Base-by-base conservation (phyloP, 2,888 invertebrate species). In the Drosophila paranaensis region DNA sequence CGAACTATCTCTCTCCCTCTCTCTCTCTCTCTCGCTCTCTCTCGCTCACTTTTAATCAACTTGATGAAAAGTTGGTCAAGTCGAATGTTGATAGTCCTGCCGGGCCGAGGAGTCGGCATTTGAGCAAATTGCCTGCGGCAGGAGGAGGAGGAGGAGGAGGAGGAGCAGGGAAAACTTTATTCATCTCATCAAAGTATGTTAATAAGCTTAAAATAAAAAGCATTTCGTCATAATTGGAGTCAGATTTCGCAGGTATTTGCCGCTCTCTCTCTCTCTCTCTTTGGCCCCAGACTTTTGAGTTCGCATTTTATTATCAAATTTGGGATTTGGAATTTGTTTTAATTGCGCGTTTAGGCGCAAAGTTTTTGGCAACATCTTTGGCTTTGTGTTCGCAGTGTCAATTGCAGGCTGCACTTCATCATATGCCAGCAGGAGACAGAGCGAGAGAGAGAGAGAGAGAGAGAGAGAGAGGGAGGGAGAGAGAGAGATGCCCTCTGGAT, bases 261-360 rank as follows among this genome's bases (percentile, higher is more conserved):
- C 20, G 20, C 20, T 20, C 1, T 20, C 20, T 20, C 20, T 20
- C 20, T 20, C 20, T 20, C 20, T 20, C 20, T 20, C 20, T 20
- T 2, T 20, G 2, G 6, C 30, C 10, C 30, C 27, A 27, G 46
- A 48, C 30, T 48, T 50, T 50, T 33, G 16, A 33, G 35, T 53
- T 39, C 27, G 25, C 53, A 25, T 81, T 70, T 65, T 58, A 14
- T 43, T 48, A n/a, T 16, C 42, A 69, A 72, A 66, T 81, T 73
- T 61, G 55, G 56, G 60, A 65, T 60, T 53, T 61, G 46, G 53
- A 66, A 74, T 68, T 80, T 67, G 63, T 64, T 60, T 79, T 85
- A 80, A 82, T 82, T 77, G 74, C 83, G 81, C 81, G 77, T 64
- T 85, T 80, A 74, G 81, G 63, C 77, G 56, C 67, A 87, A 82